Evolutionary conservation across 2,888 invertebrate species (phyloP).

Genomic region (Ypsolopha sequella): DNA sequence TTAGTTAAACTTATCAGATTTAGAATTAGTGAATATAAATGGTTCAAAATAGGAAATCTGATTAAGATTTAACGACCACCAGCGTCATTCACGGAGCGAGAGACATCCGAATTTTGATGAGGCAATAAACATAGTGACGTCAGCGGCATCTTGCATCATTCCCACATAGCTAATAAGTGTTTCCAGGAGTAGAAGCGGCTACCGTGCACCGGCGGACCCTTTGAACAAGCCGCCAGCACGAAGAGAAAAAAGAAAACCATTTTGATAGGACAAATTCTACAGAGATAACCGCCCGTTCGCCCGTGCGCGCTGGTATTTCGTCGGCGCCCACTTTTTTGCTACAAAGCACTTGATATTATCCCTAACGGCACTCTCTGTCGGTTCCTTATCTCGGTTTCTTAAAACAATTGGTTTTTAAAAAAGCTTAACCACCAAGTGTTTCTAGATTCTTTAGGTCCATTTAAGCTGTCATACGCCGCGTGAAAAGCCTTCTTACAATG

Average conservation of each 20-base stretch:
- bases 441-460: slow-evolving; percentile 6
- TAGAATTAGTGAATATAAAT: neutral
- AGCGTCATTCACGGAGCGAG: slow-evolving; percentile 16
- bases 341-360: slow-evolving; percentile 39
- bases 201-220: slow-evolving; percentile 47
- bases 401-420: too few species aligned
- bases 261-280: slow-evolving; percentile 56
- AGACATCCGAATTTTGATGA: slow-evolving; percentile 32
- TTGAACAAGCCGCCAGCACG: slow-evolving; percentile 36
- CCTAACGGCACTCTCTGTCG: slow-evolving; percentile 25
- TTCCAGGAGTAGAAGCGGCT: slow-evolving; percentile 31
- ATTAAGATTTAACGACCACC: slow-evolving; percentile 23
- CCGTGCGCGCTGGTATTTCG: slow-evolving; percentile 8
- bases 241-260: slow-evolving; percentile 30
- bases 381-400: too few species aligned
- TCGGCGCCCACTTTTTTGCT: slow-evolving; percentile 54
- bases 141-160: slow-evolving; percentile 29
- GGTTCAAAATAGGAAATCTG: slow-evolving; percentile 23
- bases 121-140: slow-evolving; percentile 40
- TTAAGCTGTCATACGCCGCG: slow-evolving; percentile 22
- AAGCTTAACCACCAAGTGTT: too few species aligned
- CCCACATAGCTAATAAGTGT: slow-evolving; percentile 25
- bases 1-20: neutral
- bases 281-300: slow-evolving; percentile 47
- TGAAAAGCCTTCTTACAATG: slow-evolving; percentile 25